Evolutionary conservation across 37 sponge, comb jelly and placozoan genomes (phyloP), one percentile per base, ranked within the genome.

Genomic region (Lycopodina hypogea): DNA sequence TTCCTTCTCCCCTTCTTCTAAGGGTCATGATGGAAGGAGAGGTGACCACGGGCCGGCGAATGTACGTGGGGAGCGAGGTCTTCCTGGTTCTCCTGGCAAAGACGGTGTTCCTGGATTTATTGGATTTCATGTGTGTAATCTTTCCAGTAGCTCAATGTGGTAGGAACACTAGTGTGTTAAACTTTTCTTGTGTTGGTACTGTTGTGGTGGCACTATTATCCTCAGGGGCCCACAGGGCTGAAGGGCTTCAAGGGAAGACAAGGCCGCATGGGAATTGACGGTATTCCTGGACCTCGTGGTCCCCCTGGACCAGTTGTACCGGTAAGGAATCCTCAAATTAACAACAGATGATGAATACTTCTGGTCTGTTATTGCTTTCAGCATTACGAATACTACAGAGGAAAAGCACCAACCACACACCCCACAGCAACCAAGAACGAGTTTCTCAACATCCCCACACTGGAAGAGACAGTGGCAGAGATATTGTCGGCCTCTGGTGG

Each of bases 71-170:
- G 22, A 11, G 3, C 64, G 56, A 63, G 81, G 81, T 6, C 33
- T 2, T 26, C 64, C 52, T 63, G 81, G 83, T n/a, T 6, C 36
- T 28, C 33, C 39, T 32, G 83, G 83, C 19, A 36, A 23, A 1
- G 83, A 66, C 75, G 83, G 83, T 34, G 33, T 69, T 26, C 58
- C 57, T 28, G 83, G 83, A 7, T 68, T 57, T 38, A 52, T 55
- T 40, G 83, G 83, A 12, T 65, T 81, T 45, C 64, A 58, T 60
- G 76, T 76, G 30, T 19, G 62, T 76, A n/a, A n/a, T n/a, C n/a
- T n/a, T n/a, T n/a, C n/a, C n/a, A n/a, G n/a, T n/a, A n/a, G n/a
- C n/a, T n/a, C n/a, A n/a, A 36, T 45, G 24, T 23, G 2, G 23
- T 45, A 3, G 3, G 32, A 0, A 75, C 56, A 75, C 41, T 57